Evolutionary conservation across 2,113 vertebrate species (phyloP).

Genomic region (Probosciger aterrimus): DNA sequence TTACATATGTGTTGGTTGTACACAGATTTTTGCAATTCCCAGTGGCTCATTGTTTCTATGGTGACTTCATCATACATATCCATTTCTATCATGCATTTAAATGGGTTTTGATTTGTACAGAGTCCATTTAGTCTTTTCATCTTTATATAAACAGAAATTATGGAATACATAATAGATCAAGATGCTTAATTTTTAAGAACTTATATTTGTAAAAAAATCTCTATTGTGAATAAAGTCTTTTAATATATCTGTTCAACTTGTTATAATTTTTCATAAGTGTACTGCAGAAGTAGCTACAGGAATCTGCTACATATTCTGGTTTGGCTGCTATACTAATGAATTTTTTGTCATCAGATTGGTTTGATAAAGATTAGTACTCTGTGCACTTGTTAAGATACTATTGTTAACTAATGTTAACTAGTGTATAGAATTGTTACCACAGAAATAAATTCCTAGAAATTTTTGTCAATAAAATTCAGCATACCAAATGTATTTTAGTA

Average conservation of each 20-base stretch:
- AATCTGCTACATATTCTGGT: neutral
- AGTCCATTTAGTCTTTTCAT: slow-evolving; percentile 81
- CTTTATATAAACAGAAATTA: slow-evolving; percentile 92
- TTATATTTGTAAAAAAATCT: slow-evolving; percentile 99
- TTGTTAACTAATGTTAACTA: neutral
- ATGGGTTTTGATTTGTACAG: slow-evolving; percentile 82
- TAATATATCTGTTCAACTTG: slow-evolving; percentile 81
- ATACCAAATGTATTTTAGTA: neutral
- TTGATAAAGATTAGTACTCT: neutral
- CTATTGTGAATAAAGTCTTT: slow-evolving; percentile 99
- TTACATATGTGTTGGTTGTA: slow-evolving; percentile 50
- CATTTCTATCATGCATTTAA: slow-evolving; percentile 75
- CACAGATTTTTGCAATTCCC: slow-evolving; percentile 75
- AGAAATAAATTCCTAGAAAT: neutral
- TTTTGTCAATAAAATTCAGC: neutral
- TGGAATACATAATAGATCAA: slow-evolving; percentile 87
- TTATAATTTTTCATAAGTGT: neutral
- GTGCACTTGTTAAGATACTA: neutral
- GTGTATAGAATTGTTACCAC: neutral
- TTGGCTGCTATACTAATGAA: neutral
- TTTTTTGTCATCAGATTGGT: neutral
- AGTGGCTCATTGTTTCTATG: slow-evolving; percentile 58
- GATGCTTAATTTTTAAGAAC: slow-evolving; percentile 97
- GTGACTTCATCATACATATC: slow-evolving; percentile 54
- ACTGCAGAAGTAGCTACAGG: neutral